phyloP scores from a whole-genome alignment of 1,140 invertebrate genomes.

The Catajapyx aquilonaris region DNA sequence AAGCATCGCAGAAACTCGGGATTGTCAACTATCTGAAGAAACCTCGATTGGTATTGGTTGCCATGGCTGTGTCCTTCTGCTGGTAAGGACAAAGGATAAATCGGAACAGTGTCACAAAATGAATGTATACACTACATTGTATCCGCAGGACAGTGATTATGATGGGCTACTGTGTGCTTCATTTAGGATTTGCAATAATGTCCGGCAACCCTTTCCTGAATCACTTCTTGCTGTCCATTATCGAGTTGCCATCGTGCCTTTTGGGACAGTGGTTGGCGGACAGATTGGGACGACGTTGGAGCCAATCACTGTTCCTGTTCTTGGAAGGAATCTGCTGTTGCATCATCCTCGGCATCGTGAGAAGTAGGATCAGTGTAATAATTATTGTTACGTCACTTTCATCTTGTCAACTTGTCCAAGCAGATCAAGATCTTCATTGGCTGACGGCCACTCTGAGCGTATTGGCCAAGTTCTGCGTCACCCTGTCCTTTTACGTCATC shows the following conservation, averaged over 20 bases:
- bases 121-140: too few relatives aligned
- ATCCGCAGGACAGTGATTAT: neutral
- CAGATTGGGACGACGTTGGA: neutral
- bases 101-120: too few relatives aligned
- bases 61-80: too few relatives aligned
- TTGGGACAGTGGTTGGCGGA: neutral
- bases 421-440: slow-evolving; percentile 18
- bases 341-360: neutral
- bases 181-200: neutral
- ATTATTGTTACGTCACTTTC: too few relatives aligned
- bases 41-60: neutral
- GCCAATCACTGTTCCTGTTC: neutral
- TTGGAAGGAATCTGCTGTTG: neutral
- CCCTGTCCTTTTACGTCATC: slow-evolving; percentile 35
- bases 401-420: too few relatives aligned
- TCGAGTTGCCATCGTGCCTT: neutral
- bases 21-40: neutral
- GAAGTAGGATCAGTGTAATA: too few relatives aligned
- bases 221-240: neutral
- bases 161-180: neutral
- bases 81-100: too few relatives aligned
- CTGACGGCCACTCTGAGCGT: slow-evolving; percentile 26
- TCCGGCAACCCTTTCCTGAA: neutral
- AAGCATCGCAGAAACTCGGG: neutral
- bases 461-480: slow-evolving; percentile 35